Evolutionary conservation across 2,888 invertebrate genomes (phyloP).

Genomic region (Helicoverpa assulta): DNA sequence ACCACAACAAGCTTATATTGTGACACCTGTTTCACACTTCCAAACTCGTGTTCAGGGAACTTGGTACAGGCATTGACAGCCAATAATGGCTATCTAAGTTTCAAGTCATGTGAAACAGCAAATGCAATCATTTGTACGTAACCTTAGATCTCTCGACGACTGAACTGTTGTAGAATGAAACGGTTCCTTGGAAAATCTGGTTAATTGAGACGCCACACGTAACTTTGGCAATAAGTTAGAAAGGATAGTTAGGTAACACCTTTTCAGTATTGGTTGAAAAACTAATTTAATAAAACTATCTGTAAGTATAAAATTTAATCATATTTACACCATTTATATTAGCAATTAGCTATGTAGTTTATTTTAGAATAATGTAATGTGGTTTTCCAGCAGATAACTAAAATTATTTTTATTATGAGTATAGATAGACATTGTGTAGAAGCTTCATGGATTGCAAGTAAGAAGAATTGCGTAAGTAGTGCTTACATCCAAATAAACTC

Average conservation of each 20-base stretch:
- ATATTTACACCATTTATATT: slow-evolving; percentile 86
- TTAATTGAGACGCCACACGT: slow-evolving; percentile 73
- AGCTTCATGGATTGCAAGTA: slow-evolving; percentile 48
- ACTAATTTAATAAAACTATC: slow-evolving; percentile 82
- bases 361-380: slow-evolving; percentile 74
- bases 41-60: slow-evolving; percentile 91
- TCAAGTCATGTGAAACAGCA: slow-evolving; percentile 58
- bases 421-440: slow-evolving; percentile 54
- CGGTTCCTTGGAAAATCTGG: slow-evolving; percentile 63
- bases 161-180: slow-evolving; percentile 68
- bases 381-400: slow-evolving; percentile 59
- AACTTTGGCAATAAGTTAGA: slow-evolving; percentile 86
- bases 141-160: slow-evolving; percentile 72
- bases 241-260: slow-evolving; percentile 83
- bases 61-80: slow-evolving; percentile 88
- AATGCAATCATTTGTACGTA: slow-evolving; percentile 69
- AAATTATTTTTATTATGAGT: slow-evolving; percentile 61
- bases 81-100: slow-evolving; percentile 46
- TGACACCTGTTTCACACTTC: slow-evolving; percentile 92
- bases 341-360: slow-evolving; percentile 85
- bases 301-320: slow-evolving; percentile 82
- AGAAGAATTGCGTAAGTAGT: neutral
- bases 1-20: slow-evolving; percentile 92
- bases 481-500: slow-evolving; percentile 35
- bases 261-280: slow-evolving; percentile 87